Evolutionary conservation across 1,140 invertebrate genomes (phyloP), one percentile per base, ranked within the genome.

Genomic region (Pseudomyrmex flavicornis): DNA sequence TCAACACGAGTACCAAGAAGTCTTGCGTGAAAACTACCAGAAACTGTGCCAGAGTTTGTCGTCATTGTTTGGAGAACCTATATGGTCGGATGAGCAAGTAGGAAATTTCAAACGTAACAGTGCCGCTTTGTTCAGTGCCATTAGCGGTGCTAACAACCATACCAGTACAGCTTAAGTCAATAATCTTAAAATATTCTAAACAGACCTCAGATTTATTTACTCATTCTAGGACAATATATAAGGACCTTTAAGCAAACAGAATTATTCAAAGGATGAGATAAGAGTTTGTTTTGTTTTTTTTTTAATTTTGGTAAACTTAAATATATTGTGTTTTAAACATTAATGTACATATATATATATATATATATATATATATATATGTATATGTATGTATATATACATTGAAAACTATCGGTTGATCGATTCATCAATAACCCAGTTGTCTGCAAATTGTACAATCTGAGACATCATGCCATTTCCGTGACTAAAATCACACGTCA

Each of bases 1-100:
- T 93, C 98, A 98, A 92, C 95, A 97, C 35, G 97, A 98, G 89
- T 99, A 99, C 91, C 98, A 99, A 91, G 97, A 98, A 90, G 97
- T 97, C 0, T 93, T 99, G 8, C 96, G 97, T 88, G 95, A 96
- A 50, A 98, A 98, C 92, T 98, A 98, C 94, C 96, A 97, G 87
- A 98, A 98, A 88, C 95, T 99, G 22, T 97, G 97, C 80, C 95
- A 96, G 74, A 96, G 96, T 58, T 95, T 99, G n/a, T 96, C 97
- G 52, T 94, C 95, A 48, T 92, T 97, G 73, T 95, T 97, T 48
- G 96, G 96, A 2, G 97, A 97, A 92, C 94, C 96, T 0, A 88
- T 96, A 35, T 96, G 96, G 92, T 95, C 96, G 15, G 96, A 96
- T 56, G 95, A 96, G 22, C 95, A 96, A 70, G 95, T 95, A 48